These are phyloP conservation scores for Anser cygnoides DNA, from an alignment of 2,113 vertebrate genomes.

Conservation along the genomic window DNA sequence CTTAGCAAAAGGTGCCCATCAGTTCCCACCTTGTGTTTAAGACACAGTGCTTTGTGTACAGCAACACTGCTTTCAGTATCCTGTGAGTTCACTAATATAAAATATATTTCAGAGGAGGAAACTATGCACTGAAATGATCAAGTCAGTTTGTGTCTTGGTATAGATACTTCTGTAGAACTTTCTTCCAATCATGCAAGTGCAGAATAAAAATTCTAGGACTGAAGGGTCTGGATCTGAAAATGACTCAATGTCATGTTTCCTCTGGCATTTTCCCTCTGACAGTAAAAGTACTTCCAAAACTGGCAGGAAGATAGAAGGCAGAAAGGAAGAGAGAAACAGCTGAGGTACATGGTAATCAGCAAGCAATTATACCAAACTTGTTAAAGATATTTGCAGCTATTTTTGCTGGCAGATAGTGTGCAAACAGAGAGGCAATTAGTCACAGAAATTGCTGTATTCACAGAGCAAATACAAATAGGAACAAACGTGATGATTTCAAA, in stretches of 20 bases:
- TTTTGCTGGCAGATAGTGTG: neutral
- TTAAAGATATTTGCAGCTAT: neutral
- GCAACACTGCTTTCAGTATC: neutral
- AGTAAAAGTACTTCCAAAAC: neutral
- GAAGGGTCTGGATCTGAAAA: neutral
- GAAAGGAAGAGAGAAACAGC: neutral
- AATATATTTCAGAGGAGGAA: neutral
- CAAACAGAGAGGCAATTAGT: neutral
- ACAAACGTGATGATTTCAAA: neutral
- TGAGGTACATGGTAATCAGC: neutral
- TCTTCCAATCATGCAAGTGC: neutral
- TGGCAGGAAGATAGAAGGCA: neutral
- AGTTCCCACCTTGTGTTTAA: neutral
- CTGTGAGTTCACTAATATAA: neutral
- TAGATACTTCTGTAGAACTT: neutral
- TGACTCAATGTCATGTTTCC: neutral
- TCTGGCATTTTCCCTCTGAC: neutral
- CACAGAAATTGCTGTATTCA: neutral
- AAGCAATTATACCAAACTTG: neutral
- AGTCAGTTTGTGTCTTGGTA: neutral
- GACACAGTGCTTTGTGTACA: neutral
- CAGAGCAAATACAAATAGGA: neutral
- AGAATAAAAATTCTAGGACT: neutral
- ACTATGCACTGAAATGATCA: neutral
- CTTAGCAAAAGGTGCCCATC: neutral